Conservation (phyloP, 53 echinoderm and acorn worm genomes). For the Echinometra lucunter region DNA sequence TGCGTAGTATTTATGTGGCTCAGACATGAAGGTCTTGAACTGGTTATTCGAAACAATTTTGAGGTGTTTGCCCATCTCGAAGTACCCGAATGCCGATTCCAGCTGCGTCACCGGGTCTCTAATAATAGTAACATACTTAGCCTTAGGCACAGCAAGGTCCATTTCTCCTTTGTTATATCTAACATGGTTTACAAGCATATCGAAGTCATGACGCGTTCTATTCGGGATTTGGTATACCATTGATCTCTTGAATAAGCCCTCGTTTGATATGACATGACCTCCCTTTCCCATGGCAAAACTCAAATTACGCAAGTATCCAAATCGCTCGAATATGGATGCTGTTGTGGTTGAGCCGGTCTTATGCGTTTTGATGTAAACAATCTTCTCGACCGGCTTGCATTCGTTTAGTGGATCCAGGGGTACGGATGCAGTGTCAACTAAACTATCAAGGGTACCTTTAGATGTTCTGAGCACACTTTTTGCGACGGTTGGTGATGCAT, state of each 20-base stretch:
- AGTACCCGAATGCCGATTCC: constrained; percentile 85
- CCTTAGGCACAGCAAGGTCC: constrained; percentile 75
- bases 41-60: constrained; percentile 61
- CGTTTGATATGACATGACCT: constrained; percentile 31
- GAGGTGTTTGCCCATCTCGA: constrained; percentile 73
- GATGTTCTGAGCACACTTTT: background rate
- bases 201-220: constrained; percentile 61
- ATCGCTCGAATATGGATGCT: constrained; percentile 81
- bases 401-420: background rate
- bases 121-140: constrained; percentile 77
- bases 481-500: background rate
- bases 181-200: constrained; percentile 78
- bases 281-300: constrained; percentile 72
- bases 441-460: too few relatives aligned
- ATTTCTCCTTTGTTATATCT: constrained; percentile 79
- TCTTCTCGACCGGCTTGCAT: constrained; percentile 20
- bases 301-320: constrained; percentile 77
- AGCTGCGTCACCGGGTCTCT: constrained; percentile 78
- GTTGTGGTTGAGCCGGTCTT: constrained; percentile 83
- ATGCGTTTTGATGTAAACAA: constrained; percentile 82
- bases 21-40: constrained; percentile 68
- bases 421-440: background rate
- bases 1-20: constrained; percentile 65
- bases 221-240: constrained; percentile 50
- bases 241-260: constrained; percentile 21